Evolutionary conservation across 2,797 vertebrate species (phyloP).

Genomic region (Muraenolepis orangiensis): DNA sequence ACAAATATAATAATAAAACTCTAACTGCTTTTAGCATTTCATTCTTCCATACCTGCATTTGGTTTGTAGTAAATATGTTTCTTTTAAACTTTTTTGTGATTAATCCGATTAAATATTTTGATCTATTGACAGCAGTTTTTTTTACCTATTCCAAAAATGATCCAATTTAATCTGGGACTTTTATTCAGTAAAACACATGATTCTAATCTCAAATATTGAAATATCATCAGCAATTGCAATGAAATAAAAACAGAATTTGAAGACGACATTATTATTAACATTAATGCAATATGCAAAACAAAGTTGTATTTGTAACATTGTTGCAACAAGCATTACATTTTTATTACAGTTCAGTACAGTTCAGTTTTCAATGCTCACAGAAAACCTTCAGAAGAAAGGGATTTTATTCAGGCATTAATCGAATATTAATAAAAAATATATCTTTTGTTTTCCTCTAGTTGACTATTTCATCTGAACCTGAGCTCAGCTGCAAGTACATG

Average conservation of each 20-base stretch:
- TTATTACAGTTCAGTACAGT: constrained; percentile 24
- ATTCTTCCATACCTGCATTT: too few species aligned
- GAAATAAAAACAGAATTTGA: background rate
- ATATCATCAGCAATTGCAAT: constrained; percentile 15
- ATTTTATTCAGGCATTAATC: constrained; percentile 19
- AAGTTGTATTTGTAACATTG: background rate
- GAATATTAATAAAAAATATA: constrained; percentile 5
- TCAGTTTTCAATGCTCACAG: constrained; percentile 11
- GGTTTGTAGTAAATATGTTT: too few species aligned
- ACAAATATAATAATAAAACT: too few species aligned
- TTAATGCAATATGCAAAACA: constrained; percentile 6
- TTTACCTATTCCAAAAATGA: background rate
- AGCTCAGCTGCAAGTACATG: background rate
- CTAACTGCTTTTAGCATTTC: too few species aligned
- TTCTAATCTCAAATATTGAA: constrained; percentile 9
- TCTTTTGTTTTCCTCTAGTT: background rate
- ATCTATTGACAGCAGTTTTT: too few species aligned
- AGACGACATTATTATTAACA: background rate
- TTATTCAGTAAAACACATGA: constrained; percentile 40
- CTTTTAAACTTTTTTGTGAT: too few species aligned
- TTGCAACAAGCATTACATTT: constrained; percentile 3
- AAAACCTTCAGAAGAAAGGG: constrained; percentile 15
- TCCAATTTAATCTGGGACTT: constrained; percentile 34
- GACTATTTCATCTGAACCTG: background rate
- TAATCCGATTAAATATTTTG: too few species aligned